phyloP scores from a whole-genome alignment of 2,888 invertebrate species.

The Lepidochitona cinerea region DNA sequence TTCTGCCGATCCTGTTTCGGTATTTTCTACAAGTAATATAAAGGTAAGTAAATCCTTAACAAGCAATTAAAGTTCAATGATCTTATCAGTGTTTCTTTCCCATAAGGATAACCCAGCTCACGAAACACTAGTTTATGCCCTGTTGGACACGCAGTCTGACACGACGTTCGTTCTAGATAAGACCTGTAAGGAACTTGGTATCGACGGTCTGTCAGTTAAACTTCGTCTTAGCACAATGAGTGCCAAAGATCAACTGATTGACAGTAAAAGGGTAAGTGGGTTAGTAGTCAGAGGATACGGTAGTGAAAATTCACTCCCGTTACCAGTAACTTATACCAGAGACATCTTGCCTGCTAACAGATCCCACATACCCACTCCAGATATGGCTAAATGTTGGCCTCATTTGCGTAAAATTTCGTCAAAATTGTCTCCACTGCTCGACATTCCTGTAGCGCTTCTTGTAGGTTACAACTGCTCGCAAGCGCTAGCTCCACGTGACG shows the following conservation, averaged over 20 bases:
- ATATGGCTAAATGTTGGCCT: too few species aligned
- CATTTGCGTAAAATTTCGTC: conserved; percentile 26
- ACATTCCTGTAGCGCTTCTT: conserved; percentile 31
- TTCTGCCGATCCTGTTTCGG: too few species aligned
- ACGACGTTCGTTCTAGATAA: conserved; percentile 30
- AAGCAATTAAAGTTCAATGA: conserved; percentile 21
- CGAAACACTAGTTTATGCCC: conserved; percentile 34
- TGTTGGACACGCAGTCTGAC: conserved; percentile 38
- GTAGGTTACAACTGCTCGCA: conserved; percentile 38
- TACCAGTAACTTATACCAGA: conserved; percentile 32
- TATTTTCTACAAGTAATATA: too few species aligned
- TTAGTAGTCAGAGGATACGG: conserved; percentile 25
- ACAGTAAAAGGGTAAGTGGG: conserved; percentile 13
- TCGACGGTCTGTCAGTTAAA: conserved; percentile 10
- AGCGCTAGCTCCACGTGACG: conserved; percentile 33
- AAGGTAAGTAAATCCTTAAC: too few species aligned
- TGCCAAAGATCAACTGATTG: conserved; percentile 5
- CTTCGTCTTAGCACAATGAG: conserved; percentile 33
- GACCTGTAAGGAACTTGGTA: conserved; percentile 15
- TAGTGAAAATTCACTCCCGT: conserved; percentile 8
- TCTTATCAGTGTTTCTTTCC: conserved; percentile 28
- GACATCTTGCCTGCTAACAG: conserved; percentile 30
- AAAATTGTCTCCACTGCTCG: conserved; percentile 16
- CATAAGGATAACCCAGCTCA: conserved; percentile 15
- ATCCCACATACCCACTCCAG: conserved; percentile 33